Conservation (phyloP, 2,113 vertebrate species). For the Ceyx cyanopectus region DNA sequence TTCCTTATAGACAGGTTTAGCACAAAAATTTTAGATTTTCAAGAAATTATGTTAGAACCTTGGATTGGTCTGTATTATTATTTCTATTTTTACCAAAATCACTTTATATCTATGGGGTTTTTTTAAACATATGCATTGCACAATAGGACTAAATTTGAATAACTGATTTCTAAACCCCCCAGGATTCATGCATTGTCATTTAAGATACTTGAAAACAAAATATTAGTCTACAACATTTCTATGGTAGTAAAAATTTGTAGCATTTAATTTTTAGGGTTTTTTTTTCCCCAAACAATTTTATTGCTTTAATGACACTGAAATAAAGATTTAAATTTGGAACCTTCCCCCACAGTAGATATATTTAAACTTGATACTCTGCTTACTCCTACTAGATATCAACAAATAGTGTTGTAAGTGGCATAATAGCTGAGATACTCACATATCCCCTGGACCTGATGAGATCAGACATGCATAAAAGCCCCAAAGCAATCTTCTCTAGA, state of each 20-base stretch:
- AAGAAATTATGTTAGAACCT: not conserved
- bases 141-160: not conserved
- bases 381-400: slow-evolving; percentile 35
- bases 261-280: not conserved
- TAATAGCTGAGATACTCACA: slow-evolving; percentile 10
- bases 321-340: not conserved
- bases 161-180: not conserved
- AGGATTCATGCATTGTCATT: not conserved
- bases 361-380: not conserved
- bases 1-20: not conserved
- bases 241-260: not conserved
- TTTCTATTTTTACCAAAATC: not conserved
- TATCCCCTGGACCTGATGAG: slow-evolving; percentile 25
- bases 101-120: not conserved
- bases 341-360: not conserved
- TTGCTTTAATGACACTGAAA: not conserved
- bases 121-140: not conserved
- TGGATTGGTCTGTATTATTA: not conserved
- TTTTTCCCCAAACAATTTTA: not conserved
- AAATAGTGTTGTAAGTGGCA: not conserved
- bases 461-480: slow-evolving; percentile 62
- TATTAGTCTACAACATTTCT: not conserved
- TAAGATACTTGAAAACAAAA: not conserved
- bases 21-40: not conserved
- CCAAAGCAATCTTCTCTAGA: slow-evolving; percentile 31